Conservation (phyloP, 2,113 vertebrate genomes). For the Microcebus jonahi region DNA sequence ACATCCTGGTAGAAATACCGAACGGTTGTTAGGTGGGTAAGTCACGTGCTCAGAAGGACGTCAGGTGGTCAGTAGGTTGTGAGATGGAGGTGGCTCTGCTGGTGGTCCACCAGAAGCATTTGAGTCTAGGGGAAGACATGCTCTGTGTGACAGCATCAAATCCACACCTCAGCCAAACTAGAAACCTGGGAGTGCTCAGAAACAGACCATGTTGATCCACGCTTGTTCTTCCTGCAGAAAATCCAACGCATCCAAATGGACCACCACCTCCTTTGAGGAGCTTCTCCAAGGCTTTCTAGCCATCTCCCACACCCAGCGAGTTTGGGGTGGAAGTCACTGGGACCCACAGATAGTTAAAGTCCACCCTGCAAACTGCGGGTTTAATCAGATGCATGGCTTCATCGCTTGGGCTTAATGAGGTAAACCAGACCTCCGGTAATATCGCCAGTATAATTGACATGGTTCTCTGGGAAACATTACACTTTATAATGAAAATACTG, state of each 20-base stretch:
- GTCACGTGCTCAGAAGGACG: neutral
- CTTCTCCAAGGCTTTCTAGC: neutral
- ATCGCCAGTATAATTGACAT: slow-evolving; percentile 87
- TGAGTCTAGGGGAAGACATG: neutral
- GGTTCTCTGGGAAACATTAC: slow-evolving; percentile 89
- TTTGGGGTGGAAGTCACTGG: neutral
- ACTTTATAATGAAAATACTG: slow-evolving; percentile 91
- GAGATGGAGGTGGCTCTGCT: fast-evolving
- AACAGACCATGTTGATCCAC: neutral
- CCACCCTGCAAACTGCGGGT: slow-evolving; percentile 69
- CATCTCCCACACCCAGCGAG: neutral
- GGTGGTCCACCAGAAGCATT: neutral
- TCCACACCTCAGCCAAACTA: neutral
- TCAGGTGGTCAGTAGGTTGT: neutral
- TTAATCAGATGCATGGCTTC: slow-evolving; percentile 81
- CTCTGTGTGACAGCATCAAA: neutral
- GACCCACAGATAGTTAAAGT: slow-evolving; percentile 50
- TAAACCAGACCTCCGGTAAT: slow-evolving; percentile 87
- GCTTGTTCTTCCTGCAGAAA: neutral
- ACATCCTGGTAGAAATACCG: neutral
- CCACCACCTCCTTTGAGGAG: neutral
- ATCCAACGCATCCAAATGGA: neutral
- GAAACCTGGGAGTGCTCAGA: neutral
- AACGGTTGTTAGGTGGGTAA: neutral
- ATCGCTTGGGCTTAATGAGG: slow-evolving; percentile 84